These are phyloP conservation scores for Pristionchus mayeri DNA, from an alignment of 2,888 invertebrate species.

Conservation along the genomic window DNA sequence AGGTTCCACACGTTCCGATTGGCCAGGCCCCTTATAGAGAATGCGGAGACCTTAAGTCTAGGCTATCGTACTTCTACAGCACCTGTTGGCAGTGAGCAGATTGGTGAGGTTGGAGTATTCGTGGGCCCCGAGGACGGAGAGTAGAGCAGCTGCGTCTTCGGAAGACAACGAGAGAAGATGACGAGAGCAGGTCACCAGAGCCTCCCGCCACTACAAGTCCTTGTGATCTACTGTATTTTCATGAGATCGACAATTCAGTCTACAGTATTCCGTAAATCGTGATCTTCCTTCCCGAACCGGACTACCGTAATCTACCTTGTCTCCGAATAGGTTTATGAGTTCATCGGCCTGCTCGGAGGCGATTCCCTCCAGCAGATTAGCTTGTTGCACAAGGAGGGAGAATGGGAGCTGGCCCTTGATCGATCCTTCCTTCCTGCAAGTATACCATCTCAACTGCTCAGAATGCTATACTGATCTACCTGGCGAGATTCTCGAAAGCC, in stretches of 20 bases:
- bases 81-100: constrained; percentile 45
- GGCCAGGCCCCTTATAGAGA: no score
- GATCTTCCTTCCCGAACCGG: not conserved
- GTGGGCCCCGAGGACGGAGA: constrained; percentile 15
- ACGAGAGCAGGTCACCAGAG: constrained; percentile 36
- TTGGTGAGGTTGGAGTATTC: constrained; percentile 4
- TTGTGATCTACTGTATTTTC: no score
- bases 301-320: not conserved
- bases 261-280: no score
- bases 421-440: not conserved
- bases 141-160: not conserved
- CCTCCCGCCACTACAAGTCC: constrained; percentile 9
- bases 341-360: constrained; percentile 48
- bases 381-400: constrained; percentile 13
- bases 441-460: no score
- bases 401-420: constrained; percentile 38
- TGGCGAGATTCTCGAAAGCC: constrained; percentile 25
- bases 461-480: no score
- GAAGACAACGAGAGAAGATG: not conserved
- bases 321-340: constrained; percentile 39
- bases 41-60: no score
- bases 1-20: no score
- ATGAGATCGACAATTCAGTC: no score
- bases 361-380: constrained; percentile 39
- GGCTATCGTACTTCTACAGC: not conserved